These are phyloP conservation scores for Zaprionus ornatus DNA, from an alignment of 1,140 invertebrate species.

Conservation along the genomic window DNA sequence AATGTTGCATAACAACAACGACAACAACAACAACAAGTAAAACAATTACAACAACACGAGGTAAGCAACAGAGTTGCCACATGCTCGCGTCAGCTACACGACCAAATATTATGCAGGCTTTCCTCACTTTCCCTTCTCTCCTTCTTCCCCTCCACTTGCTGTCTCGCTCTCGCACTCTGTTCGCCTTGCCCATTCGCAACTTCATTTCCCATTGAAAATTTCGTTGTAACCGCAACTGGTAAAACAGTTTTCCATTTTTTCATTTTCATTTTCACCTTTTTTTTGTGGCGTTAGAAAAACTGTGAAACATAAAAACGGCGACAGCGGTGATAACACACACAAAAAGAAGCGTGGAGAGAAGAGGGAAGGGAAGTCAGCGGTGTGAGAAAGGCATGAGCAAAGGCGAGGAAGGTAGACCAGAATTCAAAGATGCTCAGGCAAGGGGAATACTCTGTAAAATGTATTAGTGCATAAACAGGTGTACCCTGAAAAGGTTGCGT, in stretches of 20 bases:
- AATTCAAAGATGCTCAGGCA: background rate
- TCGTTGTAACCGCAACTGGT: constrained; percentile 41
- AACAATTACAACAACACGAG: constrained; percentile 5
- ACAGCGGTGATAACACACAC: constrained; percentile 72
- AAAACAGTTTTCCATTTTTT: constrained; percentile 43
- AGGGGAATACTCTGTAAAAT: background rate
- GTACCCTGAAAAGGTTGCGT: too few species aligned
- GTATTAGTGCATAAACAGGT: too few species aligned
- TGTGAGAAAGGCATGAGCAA: too few species aligned
- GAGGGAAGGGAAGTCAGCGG: background rate
- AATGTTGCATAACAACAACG: constrained; percentile 29
- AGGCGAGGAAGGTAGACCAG: background rate
- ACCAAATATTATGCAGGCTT: constrained; percentile 63
- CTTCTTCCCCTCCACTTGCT: background rate
- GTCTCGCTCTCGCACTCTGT: background rate
- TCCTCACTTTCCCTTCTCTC: constrained; percentile 20
- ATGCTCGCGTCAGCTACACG: constrained; percentile 4
- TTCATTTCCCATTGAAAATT: constrained; percentile 13
- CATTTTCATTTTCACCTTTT: constrained; percentile 2
- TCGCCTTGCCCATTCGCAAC: background rate
- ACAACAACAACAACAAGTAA: constrained; percentile 14
- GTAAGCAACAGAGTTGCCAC: constrained; percentile 28
- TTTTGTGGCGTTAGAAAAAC: constrained; percentile 32
- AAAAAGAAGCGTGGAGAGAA: constrained; percentile 5
- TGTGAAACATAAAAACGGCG: constrained; percentile 60